These are phyloP conservation scores for Oryctolagus cuniculus DNA, from an alignment of 2,113 vertebrate species.

Conservation along the genomic window mOryCun1.1 NC_091448.1:6871001-6871500, in stretches of 20 bases:
- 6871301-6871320: background rate
- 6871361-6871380: background rate
- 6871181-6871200: background rate
- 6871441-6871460: background rate
- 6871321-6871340: background rate
- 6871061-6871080: background rate
- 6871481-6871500: background rate
- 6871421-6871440: background rate
- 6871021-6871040: background rate
- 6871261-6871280: background rate
- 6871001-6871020: background rate
- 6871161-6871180: background rate
- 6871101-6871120: background rate
- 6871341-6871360: background rate
- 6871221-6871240: background rate
- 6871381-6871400: background rate
- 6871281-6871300: background rate
- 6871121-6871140: background rate
- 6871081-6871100: background rate
- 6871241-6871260: background rate
- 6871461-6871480: fast-evolving
- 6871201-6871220: fast-evolving
- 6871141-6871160: background rate
- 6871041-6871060: background rate
- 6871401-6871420: background rate